Evolutionary conservation across 2,113 vertebrate species (phyloP), one percentile per base, ranked within the genome.

Genomic region (Coptodon rendalli): DNA sequence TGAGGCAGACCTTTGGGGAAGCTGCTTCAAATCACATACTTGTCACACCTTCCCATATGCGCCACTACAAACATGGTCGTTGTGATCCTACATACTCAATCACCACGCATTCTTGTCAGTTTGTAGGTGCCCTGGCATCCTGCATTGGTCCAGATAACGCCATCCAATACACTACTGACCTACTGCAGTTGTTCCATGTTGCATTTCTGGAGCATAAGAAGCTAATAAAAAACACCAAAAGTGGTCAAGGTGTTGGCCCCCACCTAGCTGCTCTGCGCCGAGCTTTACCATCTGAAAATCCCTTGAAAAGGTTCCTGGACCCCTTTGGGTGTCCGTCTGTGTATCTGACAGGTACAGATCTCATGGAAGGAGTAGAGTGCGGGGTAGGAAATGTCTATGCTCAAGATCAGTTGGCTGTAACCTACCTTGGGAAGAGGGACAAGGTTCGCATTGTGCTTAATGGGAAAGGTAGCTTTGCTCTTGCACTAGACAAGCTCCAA

Each of bases 41-140:
- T 68, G 96, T 97, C 63, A 97, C 97, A 6, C 97, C 97, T 6
- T 96, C 97, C 36, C 97, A 97, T 80, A 96, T 97, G 96, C 95
- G 97, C 6, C 97, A 97, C 91, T 97, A 95, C 88, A 97, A 96
- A 91, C 97, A 97, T 71, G 97, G 97, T 56, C 95, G 97, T 19
- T 97, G 97, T 87, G 97, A 97, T 89, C 96, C 96, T 7, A 97
- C 97, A 6, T 97, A 96, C 87, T 96, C 97, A 36, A 34, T 95
- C 34, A 96, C 95, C 17, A 83, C 59, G 52, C 89, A 92, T 78
- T 97, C 96, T 31, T 89, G 84, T 6, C 93, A 94, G 85, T 92
- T 97, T 13, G 83, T 95, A 19, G 71, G 85, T 59, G 93, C 92
- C 10, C 89, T 97, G 68, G 88, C 48, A 19, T 93, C 94, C 17